Percentiles rank a stretch among this genome's conserved stretches.
Conservation (phyloP, 1,140 invertebrate species). For the Pseudobourletiella spinata region DNA sequence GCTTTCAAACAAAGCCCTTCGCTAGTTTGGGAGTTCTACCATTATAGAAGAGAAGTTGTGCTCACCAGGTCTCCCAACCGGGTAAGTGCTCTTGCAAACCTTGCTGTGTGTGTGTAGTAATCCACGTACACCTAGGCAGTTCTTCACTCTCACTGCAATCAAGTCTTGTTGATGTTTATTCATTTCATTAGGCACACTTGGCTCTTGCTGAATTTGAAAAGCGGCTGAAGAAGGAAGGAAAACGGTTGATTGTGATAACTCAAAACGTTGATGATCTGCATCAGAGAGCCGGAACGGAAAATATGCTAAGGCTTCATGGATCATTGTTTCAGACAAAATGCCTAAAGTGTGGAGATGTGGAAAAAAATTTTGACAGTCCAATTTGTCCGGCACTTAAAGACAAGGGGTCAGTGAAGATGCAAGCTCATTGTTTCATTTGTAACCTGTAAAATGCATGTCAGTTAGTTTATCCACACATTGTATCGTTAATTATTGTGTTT, state of each 20-base stretch:
- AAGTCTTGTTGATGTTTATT: too few species aligned
- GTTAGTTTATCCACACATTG: too few species aligned
- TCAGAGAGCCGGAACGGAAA: conserved; percentile 64
- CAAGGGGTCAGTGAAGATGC: conserved; percentile 47
- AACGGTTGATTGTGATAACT: conserved; percentile 64
- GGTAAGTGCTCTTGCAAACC: too few species aligned
- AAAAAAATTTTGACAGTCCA: conserved; percentile 64
- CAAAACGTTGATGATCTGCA: conserved; percentile 92
- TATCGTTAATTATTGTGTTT: too few species aligned
- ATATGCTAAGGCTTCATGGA: conserved; percentile 82
- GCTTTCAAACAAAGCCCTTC: conserved; percentile 58
- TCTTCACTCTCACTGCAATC: too few species aligned
- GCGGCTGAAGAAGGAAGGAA: conserved; percentile 49
- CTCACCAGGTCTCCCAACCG: conserved; percentile 54
- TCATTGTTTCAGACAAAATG: conserved; percentile 75
- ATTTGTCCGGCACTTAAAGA: conserved; percentile 61
- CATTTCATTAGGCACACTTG: conserved; percentile 58
- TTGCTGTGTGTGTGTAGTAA: too few species aligned
- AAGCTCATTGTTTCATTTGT: neutral
- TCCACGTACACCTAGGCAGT: too few species aligned
- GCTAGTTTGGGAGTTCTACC: conserved; percentile 71
- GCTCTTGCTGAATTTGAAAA: conserved; percentile 70
- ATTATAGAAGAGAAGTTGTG: conserved; percentile 59
- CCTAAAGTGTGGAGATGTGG: conserved; percentile 60
- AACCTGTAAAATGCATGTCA: too few species aligned